Conservation (phyloP, 92 coral and sea anemone genomes). For the Phymanthus crucifer region DNA sequence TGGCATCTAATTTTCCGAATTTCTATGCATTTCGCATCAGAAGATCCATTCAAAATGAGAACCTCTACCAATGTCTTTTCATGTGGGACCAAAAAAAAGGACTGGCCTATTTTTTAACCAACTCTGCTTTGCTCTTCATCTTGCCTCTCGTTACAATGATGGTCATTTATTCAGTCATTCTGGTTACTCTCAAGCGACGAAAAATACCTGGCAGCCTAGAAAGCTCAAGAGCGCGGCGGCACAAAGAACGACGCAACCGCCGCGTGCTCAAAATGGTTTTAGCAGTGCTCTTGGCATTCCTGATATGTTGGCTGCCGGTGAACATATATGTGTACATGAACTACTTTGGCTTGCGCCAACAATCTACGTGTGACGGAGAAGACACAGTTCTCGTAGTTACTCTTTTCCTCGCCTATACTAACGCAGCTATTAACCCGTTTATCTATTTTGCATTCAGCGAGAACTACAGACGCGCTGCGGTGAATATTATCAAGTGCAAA, state of each 20-base stretch:
- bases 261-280: conserved; percentile 56
- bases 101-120: conserved; percentile 27
- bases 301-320: conserved; percentile 55
- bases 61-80: conserved; percentile 9
- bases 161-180: conserved; percentile 41
- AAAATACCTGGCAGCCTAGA: conserved; percentile 41
- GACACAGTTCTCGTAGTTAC: not conserved
- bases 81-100: conserved; percentile 17
- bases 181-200: conserved; percentile 34
- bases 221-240: conserved; percentile 15
- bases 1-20: conserved; percentile 43
- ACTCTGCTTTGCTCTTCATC: conserved; percentile 42
- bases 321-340: conserved; percentile 40
- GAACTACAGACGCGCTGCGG: conserved; percentile 45
- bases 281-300: conserved; percentile 57
- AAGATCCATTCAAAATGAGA: not conserved
- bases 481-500: conserved; percentile 20
- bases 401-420: conserved; percentile 41
- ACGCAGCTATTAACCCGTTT: conserved; percentile 48
- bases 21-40: conserved; percentile 29
- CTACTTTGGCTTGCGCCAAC: conserved; percentile 11
- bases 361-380: not conserved
- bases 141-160: conserved; percentile 48
- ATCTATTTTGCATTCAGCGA: conserved; percentile 63
- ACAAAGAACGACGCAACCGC: conserved; percentile 47